Evolutionary conservation across 1,140 invertebrate species (phyloP), one percentile per base, ranked within the genome.

Genomic region (Idris sp.): DNA sequence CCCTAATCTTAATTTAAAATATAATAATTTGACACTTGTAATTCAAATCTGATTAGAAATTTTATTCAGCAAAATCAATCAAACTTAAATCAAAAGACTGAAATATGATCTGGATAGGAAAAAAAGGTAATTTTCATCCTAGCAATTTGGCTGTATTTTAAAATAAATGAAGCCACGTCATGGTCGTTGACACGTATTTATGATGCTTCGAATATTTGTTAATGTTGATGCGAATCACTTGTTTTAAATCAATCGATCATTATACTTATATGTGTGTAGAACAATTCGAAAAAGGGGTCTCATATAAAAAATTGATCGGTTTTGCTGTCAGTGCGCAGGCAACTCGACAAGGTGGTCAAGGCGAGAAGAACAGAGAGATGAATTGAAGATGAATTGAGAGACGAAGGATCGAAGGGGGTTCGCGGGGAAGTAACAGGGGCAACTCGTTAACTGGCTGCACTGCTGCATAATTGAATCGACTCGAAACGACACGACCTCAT

Each of bases 401-500:
- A 72, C 51, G 69, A 44, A 40, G 25, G 49, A 61, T 62, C 46
- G 71, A 46, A 16, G 13, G 41, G 62, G 2, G 28, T n/a, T n/a
- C n/a, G n/a, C 49, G 44, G 61, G 26, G 44, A 36, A 14, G 25
- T 25, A 14, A 67, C 26, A 43, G 74, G 77, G 79, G 46, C 78
- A 76, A 65, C 86, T 87, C 85, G 86, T 87, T 87, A 87, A 82
- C 79, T 79, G 79, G 61, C 64, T 49, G 54, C 81, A 80, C 82
- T 82, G 80, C 74, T 80, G 84, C 83, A 86, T 86, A 87, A 87
- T 87, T 87, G 84, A 86, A 86, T 86, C 84, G 81, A 83, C 82
- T 86, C 79, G 79, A 81, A 84, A 79, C 84, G 84, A 87, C 86
- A 87, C 84, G 84, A 87, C 85, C 86, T 87, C 86, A 86, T 87